These are phyloP conservation scores for Phyto melanocephala DNA, from an alignment of 2,888 invertebrate species.

Conservation along the genomic window DNA sequence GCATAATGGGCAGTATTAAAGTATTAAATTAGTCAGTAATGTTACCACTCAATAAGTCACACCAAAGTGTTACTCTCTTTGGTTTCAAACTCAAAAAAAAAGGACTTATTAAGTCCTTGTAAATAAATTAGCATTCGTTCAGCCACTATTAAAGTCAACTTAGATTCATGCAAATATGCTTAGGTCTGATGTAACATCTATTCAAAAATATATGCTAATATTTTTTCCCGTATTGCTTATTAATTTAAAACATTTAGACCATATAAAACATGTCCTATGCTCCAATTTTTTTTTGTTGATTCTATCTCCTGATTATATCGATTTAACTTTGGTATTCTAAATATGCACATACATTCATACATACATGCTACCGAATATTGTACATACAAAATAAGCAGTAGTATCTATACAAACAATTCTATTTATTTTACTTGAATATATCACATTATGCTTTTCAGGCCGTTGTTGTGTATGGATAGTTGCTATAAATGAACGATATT, in stretches of 20 bases:
- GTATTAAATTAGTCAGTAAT: no score
- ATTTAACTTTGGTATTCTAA: constrained; percentile 13
- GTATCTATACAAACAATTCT: not conserved
- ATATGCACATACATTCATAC: not conserved
- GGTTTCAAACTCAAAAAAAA: no score
- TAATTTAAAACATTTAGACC: constrained; percentile 44
- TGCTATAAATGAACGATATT: constrained; percentile 42
- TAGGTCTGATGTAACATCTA: no score
- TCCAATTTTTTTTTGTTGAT: not conserved
- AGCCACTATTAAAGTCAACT: no score
- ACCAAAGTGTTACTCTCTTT: no score
- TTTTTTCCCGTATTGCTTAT: constrained; percentile 1
- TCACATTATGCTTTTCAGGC: constrained; percentile 37
- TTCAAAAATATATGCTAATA: not conserved
- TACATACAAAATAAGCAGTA: not conserved
- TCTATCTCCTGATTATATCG: constrained; percentile 24
- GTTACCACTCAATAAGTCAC: no score
- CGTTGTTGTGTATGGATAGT: constrained; percentile 10
- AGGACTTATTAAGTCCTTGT: no score
- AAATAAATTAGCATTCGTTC: no score
- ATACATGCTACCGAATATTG: no score
- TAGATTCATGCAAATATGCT: no score
- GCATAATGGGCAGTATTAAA: no score
- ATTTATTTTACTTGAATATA: constrained; percentile 36
- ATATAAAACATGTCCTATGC: constrained; percentile 33